Base-by-base conservation (phyloP, 2,888 invertebrate genomes). In the Cosmorhoe ocellata region DNA sequence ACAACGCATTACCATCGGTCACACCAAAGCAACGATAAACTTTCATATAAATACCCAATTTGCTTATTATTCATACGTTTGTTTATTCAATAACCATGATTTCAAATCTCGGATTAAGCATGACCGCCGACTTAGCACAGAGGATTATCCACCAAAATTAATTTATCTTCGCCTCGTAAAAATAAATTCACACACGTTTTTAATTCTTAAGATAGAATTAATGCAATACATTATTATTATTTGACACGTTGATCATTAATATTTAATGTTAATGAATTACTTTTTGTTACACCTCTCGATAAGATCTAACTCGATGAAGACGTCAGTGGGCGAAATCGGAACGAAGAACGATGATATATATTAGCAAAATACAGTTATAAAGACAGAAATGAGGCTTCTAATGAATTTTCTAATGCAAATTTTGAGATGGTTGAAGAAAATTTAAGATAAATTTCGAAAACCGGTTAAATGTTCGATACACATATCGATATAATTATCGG, bases 1-100 rank as follows among this genome's bases (percentile, higher is more conserved):
- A 87, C 81, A 78, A 67, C 66, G 76, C 71, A 81, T 83, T 80
- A 83, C 81, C 79, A 75, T 75, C 64, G 65, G 63, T 61, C 67
- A 66, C 74, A 74, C 69, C 69, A 78, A 77, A 76, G 71, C 71
- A 73, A 68, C 71, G 69, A 74, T 69, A 76, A 77, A 76, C 72
- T 81, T 78, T 73, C 69, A 69, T 71, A 77, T 78, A 84, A 83
- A 83, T 79, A 80, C 74, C 73, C 79, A 79, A 84, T 84, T 84
- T 79, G 75, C 79, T 71, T 73, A 71, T 71, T 63, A 77, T 80
- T 76, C 76, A 75, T 75, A 68, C 70, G 64, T 79, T 80, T 84
- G 77, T 84, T 83, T 80, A 76, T 79, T 76, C 73, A 74, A 76
- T 76, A 80, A 79, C 76, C 65, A 66, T 78, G 73, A 74, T 73